These are phyloP conservation scores for Sinotaia quadrata DNA, from an alignment of 2,888 invertebrate genomes.

Conservation along the genomic window DNA sequence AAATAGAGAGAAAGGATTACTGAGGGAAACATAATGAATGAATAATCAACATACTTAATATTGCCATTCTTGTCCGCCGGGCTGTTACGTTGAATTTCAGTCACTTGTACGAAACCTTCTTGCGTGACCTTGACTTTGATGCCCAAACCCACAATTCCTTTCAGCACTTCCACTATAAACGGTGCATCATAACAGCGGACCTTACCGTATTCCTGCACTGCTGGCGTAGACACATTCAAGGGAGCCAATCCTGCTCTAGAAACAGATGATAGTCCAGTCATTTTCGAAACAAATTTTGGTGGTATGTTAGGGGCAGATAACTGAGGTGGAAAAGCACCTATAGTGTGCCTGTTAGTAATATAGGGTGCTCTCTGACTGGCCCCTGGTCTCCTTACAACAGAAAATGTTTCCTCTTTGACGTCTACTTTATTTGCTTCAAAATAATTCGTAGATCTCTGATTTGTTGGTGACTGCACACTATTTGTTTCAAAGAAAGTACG, in stretches of 20 bases:
- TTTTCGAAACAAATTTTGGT: too few species aligned
- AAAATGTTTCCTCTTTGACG: too few species aligned
- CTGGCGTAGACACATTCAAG: too few species aligned
- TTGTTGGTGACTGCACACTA: too few species aligned
- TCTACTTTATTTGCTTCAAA: too few species aligned
- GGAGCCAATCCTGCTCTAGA: too few species aligned
- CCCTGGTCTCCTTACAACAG: background rate
- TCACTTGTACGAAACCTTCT: conserved; percentile 55
- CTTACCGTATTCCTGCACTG: conserved; percentile 48
- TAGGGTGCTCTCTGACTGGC: background rate
- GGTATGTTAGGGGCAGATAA: background rate
- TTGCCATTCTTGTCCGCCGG: conserved; percentile 64
- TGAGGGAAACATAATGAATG: background rate
- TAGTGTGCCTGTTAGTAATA: background rate
- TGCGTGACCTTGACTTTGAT: conserved; percentile 56
- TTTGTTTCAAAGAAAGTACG: too few species aligned
- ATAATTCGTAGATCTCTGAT: too few species aligned
- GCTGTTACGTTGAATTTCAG: conserved; percentile 60
- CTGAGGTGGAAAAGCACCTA: background rate
- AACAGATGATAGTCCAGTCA: too few species aligned
- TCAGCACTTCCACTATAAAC: conserved; percentile 65
- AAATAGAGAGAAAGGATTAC: background rate
- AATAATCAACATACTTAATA: conserved; percentile 54
- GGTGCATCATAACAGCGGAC: conserved; percentile 55
- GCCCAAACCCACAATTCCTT: conserved; percentile 68